A percentile compares a stretch with the other conserved stretches of the same genome.
phyloP scores from a whole-genome alignment of 2,888 invertebrate species.

The Tenthredo mesomela region DNA sequence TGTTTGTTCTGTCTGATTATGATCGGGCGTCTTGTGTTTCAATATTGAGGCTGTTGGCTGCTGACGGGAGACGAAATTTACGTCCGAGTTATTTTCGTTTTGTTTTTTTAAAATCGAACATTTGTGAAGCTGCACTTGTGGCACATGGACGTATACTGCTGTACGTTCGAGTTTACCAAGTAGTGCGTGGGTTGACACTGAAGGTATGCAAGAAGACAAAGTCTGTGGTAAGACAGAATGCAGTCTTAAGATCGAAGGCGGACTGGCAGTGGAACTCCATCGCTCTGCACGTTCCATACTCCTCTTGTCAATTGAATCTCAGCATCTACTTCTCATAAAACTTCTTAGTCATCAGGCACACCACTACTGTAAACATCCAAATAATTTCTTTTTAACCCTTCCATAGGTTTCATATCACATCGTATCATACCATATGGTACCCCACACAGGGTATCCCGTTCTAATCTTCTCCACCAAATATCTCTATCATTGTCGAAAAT shows the following conservation, averaged over 20 bases:
- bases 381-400: constrained; percentile 52
- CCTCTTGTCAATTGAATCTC: constrained; percentile 84
- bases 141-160: constrained; percentile 30
- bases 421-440: background rate
- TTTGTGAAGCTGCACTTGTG: constrained; percentile 63
- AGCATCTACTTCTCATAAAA: constrained; percentile 82
- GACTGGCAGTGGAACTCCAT: constrained; percentile 76
- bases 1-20: constrained; percentile 74
- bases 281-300: constrained; percentile 85
- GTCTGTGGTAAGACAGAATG: constrained; percentile 54
- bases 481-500: background rate
- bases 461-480: constrained; percentile 22
- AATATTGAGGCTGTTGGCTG: constrained; percentile 80
- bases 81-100: constrained; percentile 58
- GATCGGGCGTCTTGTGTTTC: constrained; percentile 80
- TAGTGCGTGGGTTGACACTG: constrained; percentile 32
- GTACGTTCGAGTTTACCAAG: constrained; percentile 40
- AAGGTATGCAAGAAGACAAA: constrained; percentile 46
- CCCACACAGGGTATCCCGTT: background rate
- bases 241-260: constrained; percentile 54
- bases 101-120: constrained; percentile 65
- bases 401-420: constrained; percentile 10
- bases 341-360: constrained; percentile 69
- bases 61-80: constrained; percentile 56
- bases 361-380: constrained; percentile 57